Percentiles rank a stretch among this genome's conserved stretches.
phyloP scores from a whole-genome alignment of 1,140 invertebrate genomes.

The Neoseiulus cucumeris region DNA sequence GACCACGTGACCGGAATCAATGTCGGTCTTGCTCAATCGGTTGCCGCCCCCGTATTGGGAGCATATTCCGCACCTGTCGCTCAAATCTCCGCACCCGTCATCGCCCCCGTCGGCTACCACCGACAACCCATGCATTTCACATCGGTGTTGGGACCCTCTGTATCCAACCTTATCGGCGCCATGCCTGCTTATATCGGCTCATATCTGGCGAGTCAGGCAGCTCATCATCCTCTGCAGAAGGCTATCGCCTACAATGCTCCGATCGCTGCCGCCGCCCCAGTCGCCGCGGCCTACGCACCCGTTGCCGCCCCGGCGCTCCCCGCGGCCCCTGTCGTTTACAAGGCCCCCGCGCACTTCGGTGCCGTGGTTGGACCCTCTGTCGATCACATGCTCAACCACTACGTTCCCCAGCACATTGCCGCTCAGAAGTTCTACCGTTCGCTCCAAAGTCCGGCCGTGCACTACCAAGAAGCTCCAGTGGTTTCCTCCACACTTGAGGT shows the following conservation, averaged over 20 bases:
- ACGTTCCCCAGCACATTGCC: neutral
- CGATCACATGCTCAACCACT: neutral
- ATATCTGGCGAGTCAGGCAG: neutral
- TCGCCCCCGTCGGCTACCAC: neutral
- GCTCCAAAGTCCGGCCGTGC: neutral
- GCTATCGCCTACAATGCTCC: slow-evolving; percentile 4
- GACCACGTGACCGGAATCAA: neutral
- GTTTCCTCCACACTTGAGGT: neutral
- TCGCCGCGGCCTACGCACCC: neutral
- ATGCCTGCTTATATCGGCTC: neutral
- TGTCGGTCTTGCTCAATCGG: neutral
- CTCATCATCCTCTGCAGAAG: slow-evolving; percentile 1
- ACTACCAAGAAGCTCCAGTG: neutral
- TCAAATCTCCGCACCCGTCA: neutral
- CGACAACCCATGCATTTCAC: neutral
- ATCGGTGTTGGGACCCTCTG: neutral
- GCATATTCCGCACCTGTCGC: neutral
- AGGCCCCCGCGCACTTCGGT: neutral
- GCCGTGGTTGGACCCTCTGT: neutral
- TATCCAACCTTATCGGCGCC: neutral
- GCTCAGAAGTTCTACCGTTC: neutral
- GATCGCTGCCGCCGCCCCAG: neutral
- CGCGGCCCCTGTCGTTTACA: neutral
- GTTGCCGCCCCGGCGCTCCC: neutral
- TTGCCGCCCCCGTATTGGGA: neutral